Evolutionary conservation across 2,797 vertebrate species (phyloP).

Genomic region (Hydrocynus forskahlii): DNA sequence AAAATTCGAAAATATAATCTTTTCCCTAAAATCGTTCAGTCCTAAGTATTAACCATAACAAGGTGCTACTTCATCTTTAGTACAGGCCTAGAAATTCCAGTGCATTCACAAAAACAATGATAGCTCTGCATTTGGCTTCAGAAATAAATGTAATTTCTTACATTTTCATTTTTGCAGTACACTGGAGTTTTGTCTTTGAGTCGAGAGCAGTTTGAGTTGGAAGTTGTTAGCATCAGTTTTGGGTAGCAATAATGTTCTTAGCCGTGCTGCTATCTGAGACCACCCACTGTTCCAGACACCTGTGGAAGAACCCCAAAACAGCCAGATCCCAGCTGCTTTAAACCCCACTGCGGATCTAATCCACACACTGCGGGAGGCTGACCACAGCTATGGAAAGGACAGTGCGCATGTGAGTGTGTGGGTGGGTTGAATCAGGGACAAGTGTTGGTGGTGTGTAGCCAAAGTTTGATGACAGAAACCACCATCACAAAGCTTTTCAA

Average conservation of each 20-base stretch:
- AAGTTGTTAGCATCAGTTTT: not conserved
- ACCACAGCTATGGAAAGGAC: not conserved
- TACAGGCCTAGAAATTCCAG: no score
- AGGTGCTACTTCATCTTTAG: no score
- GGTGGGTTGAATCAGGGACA: not conserved
- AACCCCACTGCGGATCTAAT: constrained; percentile 30
- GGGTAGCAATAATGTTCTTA: not conserved
- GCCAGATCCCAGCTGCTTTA: constrained; percentile 30
- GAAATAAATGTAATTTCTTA: not conserved
- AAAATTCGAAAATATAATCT: no score
- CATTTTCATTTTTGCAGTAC: not conserved
- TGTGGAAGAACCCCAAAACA: constrained; percentile 15
- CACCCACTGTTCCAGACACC: constrained; percentile 21
- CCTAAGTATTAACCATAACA: no score
- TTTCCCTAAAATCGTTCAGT: no score
- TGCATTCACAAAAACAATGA: not conserved
- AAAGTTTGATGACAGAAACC: constrained; percentile 4
- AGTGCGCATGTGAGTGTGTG: constrained; percentile 9
- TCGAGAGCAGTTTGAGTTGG: not conserved
- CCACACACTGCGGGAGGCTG: not conserved
- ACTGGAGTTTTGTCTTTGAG: not conserved
- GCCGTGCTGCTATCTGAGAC: constrained; percentile 11
- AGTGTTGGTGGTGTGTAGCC: constrained; percentile 17
- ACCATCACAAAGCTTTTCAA: constrained; percentile 9
- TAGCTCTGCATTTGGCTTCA: not conserved